Percentiles rank a stretch among this genome's conserved stretches.
Evolutionary conservation across 2,888 invertebrate genomes (phyloP).

Genomic region (Shargacucullia verbasci): DNA sequence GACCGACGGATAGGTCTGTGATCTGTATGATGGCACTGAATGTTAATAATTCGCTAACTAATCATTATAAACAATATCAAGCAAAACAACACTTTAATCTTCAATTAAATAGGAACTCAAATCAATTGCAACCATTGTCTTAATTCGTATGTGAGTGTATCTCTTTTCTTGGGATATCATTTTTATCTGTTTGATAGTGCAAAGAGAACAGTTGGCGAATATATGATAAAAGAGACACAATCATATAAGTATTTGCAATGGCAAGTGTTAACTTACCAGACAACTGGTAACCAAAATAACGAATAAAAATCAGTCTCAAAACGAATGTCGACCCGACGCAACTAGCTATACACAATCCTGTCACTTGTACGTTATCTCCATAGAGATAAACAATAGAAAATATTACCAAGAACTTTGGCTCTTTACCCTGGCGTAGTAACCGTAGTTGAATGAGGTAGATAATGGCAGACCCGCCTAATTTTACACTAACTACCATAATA

Average conservation of each 20-base stretch:
- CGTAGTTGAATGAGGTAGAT: constrained; percentile 83
- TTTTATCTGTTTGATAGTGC: neutral
- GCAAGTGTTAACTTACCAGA: constrained; percentile 24
- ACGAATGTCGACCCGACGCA: constrained; percentile 60
- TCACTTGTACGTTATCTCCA: constrained; percentile 68
- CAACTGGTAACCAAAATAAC: constrained; percentile 47
- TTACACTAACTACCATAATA: constrained; percentile 82
- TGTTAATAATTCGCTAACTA: constrained; percentile 62
- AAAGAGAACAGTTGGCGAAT: neutral
- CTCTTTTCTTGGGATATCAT: constrained; percentile 5
- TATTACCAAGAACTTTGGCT: constrained; percentile 84
- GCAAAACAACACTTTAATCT: constrained; percentile 72
- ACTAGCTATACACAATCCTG: constrained; percentile 57
- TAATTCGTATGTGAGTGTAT: constrained; percentile 26
- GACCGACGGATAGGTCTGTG: constrained; percentile 32
- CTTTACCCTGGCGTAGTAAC: constrained; percentile 81
- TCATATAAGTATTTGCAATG: constrained; percentile 24
- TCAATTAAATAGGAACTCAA: constrained; percentile 86
- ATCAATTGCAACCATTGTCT: constrained; percentile 75
- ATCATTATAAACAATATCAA: constrained; percentile 74
- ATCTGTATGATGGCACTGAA: constrained; percentile 66
- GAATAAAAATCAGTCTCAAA: constrained; percentile 80
- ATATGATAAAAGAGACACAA: constrained; percentile 21
- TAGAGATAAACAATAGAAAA: constrained; percentile 77
- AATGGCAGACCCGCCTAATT: constrained; percentile 79